Evolutionary conservation across 2,888 invertebrate species (phyloP).

Genomic region (Noctua fimbriata): DNA sequence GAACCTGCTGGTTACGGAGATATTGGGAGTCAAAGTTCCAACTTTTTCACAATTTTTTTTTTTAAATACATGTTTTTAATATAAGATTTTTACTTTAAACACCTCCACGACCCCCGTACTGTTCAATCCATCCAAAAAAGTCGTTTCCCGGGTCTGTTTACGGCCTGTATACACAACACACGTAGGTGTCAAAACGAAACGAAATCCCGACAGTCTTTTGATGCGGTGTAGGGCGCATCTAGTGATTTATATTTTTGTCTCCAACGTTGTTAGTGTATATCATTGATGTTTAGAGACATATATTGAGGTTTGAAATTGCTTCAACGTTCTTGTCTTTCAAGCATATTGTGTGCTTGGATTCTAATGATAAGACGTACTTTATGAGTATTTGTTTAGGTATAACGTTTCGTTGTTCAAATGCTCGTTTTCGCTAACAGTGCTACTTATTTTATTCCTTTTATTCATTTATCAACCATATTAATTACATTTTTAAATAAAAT

Average conservation of each 20-base stretch:
- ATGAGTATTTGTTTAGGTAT: neutral
- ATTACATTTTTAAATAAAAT: neutral
- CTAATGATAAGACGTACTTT: neutral
- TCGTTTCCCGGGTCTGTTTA: too few species aligned
- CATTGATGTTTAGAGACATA: conserved; percentile 11
- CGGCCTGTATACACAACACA: too few species aligned
- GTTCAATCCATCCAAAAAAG: too few species aligned
- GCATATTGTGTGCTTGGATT: conserved; percentile 7
- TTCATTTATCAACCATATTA: neutral
- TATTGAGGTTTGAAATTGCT: conserved; percentile 6
- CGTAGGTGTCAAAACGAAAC: neutral
- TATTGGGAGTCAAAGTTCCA: too few species aligned
- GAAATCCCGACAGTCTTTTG: neutral
- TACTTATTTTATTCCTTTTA: neutral
- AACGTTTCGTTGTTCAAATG: neutral
- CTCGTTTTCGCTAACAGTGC: neutral
- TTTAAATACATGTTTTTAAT: too few species aligned
- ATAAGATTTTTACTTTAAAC: too few species aligned
- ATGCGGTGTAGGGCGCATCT: neutral
- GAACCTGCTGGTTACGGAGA: too few species aligned
- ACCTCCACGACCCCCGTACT: too few species aligned
- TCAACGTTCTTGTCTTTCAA: conserved; percentile 27
- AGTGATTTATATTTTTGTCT: conserved; percentile 7
- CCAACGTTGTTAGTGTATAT: conserved; percentile 15
- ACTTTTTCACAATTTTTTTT: too few species aligned